Evolutionary conservation across 2,113 vertebrate species (phyloP).

Genomic region (Calyptomena viridis): DNA sequence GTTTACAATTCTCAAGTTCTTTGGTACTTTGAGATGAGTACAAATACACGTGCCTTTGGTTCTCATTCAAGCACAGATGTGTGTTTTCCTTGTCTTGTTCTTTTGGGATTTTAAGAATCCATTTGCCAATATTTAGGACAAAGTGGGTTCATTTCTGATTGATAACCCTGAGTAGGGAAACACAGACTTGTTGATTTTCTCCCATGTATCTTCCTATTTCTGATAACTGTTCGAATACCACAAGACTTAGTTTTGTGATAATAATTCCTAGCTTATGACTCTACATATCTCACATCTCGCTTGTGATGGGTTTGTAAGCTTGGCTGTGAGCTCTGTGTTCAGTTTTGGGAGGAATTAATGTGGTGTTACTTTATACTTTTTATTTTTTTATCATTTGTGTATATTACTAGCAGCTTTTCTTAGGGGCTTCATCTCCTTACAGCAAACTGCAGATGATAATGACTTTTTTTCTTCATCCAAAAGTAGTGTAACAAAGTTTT

Average conservation of each 20-base stretch:
- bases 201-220: neutral
- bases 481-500: neutral
- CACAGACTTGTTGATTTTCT: neutral
- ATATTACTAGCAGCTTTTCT: neutral
- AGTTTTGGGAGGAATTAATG: neutral
- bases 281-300: neutral
- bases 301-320: neutral
- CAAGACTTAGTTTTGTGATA: neutral
- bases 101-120: neutral
- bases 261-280: neutral
- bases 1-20: neutral
- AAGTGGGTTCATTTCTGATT: neutral
- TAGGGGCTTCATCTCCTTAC: neutral
- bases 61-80: neutral
- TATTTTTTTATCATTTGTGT: fast-evolving
- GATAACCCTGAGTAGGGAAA: neutral
- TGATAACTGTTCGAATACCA: neutral
- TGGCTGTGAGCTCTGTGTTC: neutral
- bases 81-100: neutral
- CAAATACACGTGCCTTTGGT: neutral
- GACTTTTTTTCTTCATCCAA: neutral
- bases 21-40: neutral
- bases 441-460: neutral
- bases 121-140: neutral
- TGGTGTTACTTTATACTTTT: neutral